These are phyloP conservation scores for Piprites chloris DNA, from an alignment of 2,113 vertebrate genomes.

Conservation along the genomic window DNA sequence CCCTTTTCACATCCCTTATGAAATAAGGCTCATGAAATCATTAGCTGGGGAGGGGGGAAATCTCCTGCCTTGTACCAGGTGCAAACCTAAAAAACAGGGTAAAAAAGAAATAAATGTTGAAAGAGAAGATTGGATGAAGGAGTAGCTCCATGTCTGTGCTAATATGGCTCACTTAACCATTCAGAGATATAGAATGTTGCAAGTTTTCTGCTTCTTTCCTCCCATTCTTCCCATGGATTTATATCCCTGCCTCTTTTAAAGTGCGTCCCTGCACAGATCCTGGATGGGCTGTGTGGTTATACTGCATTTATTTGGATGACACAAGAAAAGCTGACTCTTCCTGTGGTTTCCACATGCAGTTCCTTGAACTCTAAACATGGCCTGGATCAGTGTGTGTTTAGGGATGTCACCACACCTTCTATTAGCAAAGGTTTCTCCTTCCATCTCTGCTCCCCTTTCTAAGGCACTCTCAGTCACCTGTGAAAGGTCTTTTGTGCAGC, in stretches of 20 bases:
- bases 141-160: background rate
- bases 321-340: background rate
- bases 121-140: background rate
- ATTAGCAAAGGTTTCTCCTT: background rate
- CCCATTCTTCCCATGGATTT: background rate
- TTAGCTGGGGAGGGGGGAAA: rapidly evolving
- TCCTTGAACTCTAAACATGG: background rate
- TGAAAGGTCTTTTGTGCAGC: background rate
- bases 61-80: background rate
- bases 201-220: background rate
- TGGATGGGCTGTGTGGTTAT: background rate
- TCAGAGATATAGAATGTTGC: too few species aligned
- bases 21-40: background rate
- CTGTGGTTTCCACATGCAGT: background rate
- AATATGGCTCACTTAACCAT: background rate
- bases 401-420: background rate
- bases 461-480: background rate
- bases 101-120: background rate
- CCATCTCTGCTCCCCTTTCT: background rate
- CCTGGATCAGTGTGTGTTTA: background rate
- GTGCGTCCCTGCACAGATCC: background rate
- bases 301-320: background rate
- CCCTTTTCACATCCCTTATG: background rate
- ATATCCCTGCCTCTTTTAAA: background rate
- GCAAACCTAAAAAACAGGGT: background rate